Evolutionary conservation across 2,888 invertebrate species (phyloP).

Genomic region (Tolmerus cingulatus): DNA sequence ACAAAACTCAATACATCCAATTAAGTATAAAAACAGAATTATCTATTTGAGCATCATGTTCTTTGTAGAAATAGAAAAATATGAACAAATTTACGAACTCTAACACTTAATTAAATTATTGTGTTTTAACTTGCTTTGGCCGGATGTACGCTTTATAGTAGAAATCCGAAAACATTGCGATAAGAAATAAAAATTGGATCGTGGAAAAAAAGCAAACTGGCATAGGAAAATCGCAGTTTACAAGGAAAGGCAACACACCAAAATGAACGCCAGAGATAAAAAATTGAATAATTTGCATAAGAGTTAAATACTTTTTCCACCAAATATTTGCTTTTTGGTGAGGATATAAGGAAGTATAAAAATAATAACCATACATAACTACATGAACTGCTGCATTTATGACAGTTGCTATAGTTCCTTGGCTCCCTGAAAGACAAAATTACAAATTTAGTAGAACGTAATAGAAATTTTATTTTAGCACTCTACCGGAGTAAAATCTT

Average conservation of each 20-base stretch:
- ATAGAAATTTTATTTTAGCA: not conserved
- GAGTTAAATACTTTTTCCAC: constrained; percentile 84
- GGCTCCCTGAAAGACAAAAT: constrained; percentile 68
- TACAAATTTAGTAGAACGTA: not conserved
- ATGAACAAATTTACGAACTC: too few relatives aligned
- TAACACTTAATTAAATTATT: not conserved
- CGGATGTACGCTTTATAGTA: constrained; percentile 57
- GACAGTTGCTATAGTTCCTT: constrained; percentile 73
- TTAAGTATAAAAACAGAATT: too few relatives aligned
- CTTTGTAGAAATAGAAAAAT: too few relatives aligned
- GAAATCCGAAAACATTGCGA: constrained; percentile 60
- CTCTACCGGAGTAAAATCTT: constrained; percentile 48
- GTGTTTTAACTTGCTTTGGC: not conserved
- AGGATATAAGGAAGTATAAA: constrained; percentile 74
- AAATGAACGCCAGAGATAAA: not conserved
- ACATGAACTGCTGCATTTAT: constrained; percentile 81
- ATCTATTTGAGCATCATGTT: too few relatives aligned
- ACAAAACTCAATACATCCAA: too few relatives aligned
- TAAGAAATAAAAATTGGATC: constrained; percentile 58
- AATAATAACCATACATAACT: constrained; percentile 85
- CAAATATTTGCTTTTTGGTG: constrained; percentile 69
- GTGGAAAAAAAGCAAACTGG: not conserved
- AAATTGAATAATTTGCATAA: constrained; percentile 71
- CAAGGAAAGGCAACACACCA: not conserved
- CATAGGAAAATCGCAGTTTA: constrained; percentile 23